Evolutionary conservation across 2,888 invertebrate species (phyloP), one percentile per base, ranked within the genome.

Genomic region (Malacosoma neustria): DNA sequence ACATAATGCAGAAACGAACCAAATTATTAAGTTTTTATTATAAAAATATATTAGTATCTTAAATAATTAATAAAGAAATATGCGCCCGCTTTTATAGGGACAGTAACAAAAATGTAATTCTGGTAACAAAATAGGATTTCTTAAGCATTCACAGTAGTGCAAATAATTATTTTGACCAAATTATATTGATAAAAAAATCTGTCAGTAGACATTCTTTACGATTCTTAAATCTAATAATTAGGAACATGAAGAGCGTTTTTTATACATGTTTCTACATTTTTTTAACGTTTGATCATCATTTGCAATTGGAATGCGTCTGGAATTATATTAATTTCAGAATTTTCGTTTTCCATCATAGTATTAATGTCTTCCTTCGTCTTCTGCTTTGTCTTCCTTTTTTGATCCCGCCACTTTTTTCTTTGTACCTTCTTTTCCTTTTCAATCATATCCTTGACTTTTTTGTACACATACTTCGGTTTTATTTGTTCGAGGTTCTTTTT

Each of bases 341-440:
- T 40, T 40, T 32, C 15, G 34, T 2, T 1, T 40, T 40, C 32
- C 37, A 34, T 40, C 37, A 13, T 29, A 29, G 34, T 37, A 11
- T 22, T 7, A 22, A 22, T 22, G 7, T 22, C 22, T n/a, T n/a
- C n/a, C 7, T 22, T 22, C 22, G 22, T 22, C n/a, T n/a, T n/a
- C 7, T 22, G 22, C 34, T 34, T 40, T 32, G 32, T 38, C 38
- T 40, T 40, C 33, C 35, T 0, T 11, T 32, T 35, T 2, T 33
- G 35, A 0, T 38, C 5, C 32, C 29, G 0, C 12, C 38, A 38
- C 1, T 40, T 13, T 0, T 30, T 12, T 37, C 34, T 37, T 37
- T 31, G 32, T 40, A 37, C 9, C 1, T 37, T 34, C 37, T 29
- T 40, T 40, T 1, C 32, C 34, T 32, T 34, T 40, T 13, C 11